A percentile compares a stretch with the other conserved stretches of the same genome.
Evolutionary conservation across 2,797 vertebrate species (phyloP).

Genomic region (Rhyacichthys aspro): DNA sequence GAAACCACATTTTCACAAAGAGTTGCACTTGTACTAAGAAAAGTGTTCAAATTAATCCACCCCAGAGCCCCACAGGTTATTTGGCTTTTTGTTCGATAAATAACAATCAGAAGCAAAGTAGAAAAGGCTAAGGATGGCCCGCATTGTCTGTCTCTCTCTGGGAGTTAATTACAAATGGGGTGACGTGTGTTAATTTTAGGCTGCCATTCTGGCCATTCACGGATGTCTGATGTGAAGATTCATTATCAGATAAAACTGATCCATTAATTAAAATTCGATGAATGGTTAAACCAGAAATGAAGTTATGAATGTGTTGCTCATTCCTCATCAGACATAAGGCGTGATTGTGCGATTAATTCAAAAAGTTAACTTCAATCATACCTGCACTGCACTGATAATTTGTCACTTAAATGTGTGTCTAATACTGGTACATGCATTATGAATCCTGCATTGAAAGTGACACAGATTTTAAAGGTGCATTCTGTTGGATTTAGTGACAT

Average conservation of each 20-base stretch:
- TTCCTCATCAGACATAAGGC: constrained; percentile 39
- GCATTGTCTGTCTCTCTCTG: constrained; percentile 22
- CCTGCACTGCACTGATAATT: constrained; percentile 35
- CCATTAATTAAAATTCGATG: constrained; percentile 1
- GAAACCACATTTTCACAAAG: constrained; percentile 21
- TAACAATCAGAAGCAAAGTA: constrained; percentile 13
- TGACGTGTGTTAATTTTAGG: constrained; percentile 33
- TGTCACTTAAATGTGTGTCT: not conserved
- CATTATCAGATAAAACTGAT: constrained; percentile 32
- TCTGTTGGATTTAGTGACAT: not conserved
- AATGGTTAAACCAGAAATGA: not conserved
- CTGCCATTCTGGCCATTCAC: constrained; percentile 48
- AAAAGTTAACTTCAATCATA: constrained; percentile 48
- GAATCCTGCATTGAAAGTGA: constrained; percentile 36
- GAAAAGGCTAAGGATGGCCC: constrained; percentile 43
- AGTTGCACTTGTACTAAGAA: constrained; percentile 24
- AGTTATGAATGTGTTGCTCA: not conserved
- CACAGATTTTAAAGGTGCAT: constrained; percentile 7
- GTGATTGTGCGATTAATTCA: constrained; percentile 35
- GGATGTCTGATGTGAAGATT: constrained; percentile 50
- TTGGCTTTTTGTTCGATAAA: constrained; percentile 5
- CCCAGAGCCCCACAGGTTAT: constrained; percentile 10
- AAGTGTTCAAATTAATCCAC: constrained; percentile 39
- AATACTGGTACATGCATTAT: not conserved
- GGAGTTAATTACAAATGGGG: constrained; percentile 26